Evolutionary conservation across 2,113 vertebrate genomes (phyloP).

Genomic region (Salvelinus namaycush): DNA sequence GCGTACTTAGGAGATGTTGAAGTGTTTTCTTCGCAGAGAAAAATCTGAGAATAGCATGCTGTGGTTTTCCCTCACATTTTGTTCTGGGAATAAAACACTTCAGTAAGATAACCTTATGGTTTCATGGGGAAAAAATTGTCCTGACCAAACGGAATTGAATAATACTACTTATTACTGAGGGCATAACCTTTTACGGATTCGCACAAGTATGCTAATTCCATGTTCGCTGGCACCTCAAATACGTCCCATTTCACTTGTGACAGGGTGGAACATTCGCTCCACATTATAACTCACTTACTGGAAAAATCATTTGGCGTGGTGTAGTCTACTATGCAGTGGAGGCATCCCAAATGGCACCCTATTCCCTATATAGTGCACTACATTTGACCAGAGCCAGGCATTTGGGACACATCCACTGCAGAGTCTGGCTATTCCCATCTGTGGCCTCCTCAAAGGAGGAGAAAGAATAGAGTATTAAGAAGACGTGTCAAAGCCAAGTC

Average conservation of each 20-base stretch:
- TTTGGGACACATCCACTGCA: too few species aligned
- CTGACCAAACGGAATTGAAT: neutral
- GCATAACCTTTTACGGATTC: too few species aligned
- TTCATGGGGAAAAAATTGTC: neutral
- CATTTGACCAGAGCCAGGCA: too few species aligned
- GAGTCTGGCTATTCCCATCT: neutral
- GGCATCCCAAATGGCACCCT: too few species aligned
- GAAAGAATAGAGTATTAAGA: neutral
- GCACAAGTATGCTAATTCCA: conserved; percentile 28
- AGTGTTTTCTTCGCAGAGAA: conserved; percentile 17
- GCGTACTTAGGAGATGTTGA: conserved; percentile 40
- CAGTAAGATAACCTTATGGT: too few species aligned
- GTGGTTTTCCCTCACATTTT: conserved; percentile 10
- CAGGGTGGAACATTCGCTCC: conserved; percentile 60
- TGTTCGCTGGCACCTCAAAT: conserved; percentile 52
- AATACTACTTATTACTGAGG: too few species aligned
- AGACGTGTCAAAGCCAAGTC: neutral
- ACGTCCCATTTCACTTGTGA: conserved; percentile 53
- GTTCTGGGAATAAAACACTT: conserved; percentile 14
- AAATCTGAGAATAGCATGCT: conserved; percentile 16
- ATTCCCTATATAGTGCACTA: too few species aligned
- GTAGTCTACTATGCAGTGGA: conserved; percentile 43
- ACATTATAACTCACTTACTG: conserved; percentile 14
- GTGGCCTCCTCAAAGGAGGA: neutral
- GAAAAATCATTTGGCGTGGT: neutral